Evolutionary conservation across 2,888 invertebrate species (phyloP).

Genomic region (Parnassius apollo): DNA sequence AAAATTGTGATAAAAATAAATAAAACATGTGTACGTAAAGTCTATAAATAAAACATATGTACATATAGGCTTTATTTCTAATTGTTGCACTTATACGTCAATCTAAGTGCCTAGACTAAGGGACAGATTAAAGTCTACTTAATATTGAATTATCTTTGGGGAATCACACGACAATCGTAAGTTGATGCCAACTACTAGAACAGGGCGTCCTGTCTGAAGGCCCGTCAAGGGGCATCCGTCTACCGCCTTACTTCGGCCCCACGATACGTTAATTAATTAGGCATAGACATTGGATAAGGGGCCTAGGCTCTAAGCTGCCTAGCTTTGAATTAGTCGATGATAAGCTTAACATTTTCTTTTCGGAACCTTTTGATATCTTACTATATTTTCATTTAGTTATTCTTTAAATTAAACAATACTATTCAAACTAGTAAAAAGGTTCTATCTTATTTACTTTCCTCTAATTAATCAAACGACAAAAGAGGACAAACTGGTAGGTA

Average conservation of each 20-base stretch:
- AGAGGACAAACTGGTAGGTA: slow-evolving; percentile 53
- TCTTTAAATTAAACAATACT: slow-evolving; percentile 17
- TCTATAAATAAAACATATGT: no score
- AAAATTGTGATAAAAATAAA: no score
- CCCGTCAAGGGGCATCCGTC: slow-evolving; percentile 54
- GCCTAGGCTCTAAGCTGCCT: not conserved
- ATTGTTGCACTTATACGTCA: not conserved
- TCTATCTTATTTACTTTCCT: slow-evolving; percentile 33
- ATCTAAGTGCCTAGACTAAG: slow-evolving; percentile 31
- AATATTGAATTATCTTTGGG: slow-evolving; percentile 70
- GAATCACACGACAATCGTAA: slow-evolving; percentile 58
- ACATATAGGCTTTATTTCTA: no score
- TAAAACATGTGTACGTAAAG: no score
- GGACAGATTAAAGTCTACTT: slow-evolving; percentile 57
- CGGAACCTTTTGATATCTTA: no score
- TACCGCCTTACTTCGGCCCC: slow-evolving; percentile 48
- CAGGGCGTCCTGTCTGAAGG: slow-evolving; percentile 56
- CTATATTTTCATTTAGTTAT: no score
- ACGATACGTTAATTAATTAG: slow-evolving; percentile 67
- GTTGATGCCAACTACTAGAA: slow-evolving; percentile 48
- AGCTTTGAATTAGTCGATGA: not conserved
- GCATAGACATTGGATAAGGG: slow-evolving; percentile 37
- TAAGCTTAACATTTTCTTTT: not conserved
- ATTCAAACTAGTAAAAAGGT: slow-evolving; percentile 27
- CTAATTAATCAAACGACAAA: slow-evolving; percentile 65